Percentiles rank a stretch among this genome's conserved stretches.
These are phyloP conservation scores for Magallana gigas DNA, from an alignment of 1,140 invertebrate species.

Conservation along the genomic window DNA sequence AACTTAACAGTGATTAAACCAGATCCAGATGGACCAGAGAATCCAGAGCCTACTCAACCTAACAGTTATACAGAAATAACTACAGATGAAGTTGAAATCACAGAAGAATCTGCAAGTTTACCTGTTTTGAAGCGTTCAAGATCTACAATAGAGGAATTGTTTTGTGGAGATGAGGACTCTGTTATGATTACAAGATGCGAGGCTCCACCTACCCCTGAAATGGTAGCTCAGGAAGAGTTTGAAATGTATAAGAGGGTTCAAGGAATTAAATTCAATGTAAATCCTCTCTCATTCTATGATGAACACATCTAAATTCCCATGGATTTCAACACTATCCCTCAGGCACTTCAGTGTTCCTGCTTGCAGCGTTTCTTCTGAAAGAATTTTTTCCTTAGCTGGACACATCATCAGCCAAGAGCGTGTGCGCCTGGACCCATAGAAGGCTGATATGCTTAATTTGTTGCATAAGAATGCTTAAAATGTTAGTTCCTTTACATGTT, in stretches of 20 bases:
- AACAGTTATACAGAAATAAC: neutral
- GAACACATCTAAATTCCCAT: constrained; percentile 3
- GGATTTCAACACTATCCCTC: neutral
- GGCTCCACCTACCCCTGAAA: neutral
- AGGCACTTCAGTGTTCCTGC: constrained; percentile 8
- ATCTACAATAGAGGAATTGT: neutral
- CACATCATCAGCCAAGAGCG: neutral
- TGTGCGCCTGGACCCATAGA: neutral
- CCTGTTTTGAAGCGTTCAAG: neutral
- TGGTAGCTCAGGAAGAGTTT: neutral
- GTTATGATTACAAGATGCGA: neutral
- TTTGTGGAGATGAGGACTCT: neutral
- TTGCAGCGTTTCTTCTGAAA: neutral
- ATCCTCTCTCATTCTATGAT: constrained; percentile 2
- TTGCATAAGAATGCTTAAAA: neutral
- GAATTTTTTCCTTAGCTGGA: neutral
- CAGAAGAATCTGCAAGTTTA: neutral
- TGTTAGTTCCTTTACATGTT: neutral
- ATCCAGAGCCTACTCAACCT: neutral
- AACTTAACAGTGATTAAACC: neutral
- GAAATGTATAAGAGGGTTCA: neutral
- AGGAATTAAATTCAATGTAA: neutral
- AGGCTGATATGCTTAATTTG: neutral
- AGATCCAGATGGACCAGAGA: neutral
- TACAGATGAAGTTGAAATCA: neutral